Base-by-base conservation (phyloP, 2,888 invertebrate species). In the Ichneumon xanthorius region DNA sequence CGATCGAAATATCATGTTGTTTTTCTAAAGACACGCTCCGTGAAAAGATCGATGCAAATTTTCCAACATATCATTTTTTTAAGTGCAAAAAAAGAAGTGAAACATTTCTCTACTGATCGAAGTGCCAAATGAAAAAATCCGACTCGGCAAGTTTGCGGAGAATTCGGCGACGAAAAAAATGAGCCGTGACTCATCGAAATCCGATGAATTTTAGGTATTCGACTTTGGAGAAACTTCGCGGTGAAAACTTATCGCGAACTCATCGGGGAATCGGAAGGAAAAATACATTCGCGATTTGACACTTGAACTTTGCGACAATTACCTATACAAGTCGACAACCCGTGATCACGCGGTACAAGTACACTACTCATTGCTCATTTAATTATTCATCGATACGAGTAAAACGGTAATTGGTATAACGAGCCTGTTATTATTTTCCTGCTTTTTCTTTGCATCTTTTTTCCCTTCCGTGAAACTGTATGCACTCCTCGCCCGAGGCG, bases 351-450 rank as follows among this genome's bases (percentile, higher is more conserved):
- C 55, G 33, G 30, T 9, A 14, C n/a, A 37, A 53, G 16, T n/a
- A 40, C 73, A n/a, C 65, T 45, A 45, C 70, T 55, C 26, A 61
- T 40, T 58, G 16, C 26, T 50, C 55, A 30, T 40, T 67, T 50
- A 26, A 80, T 80, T 73, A 80, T 80, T 55, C 80, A 73, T 67
- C 73, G 65, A 73, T 73, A 80, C 48, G 71, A 82, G 71, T 40
- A n/a, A 77, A 82, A 70, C 77, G 68, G 63, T 77, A 82, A 82
- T 82, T 77, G 68, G 50, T 45, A 63, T 61, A 82, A 76, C 77
- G 53, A 82, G 70, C 58, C 68, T 61, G 30, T 63, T 50, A 40
- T 70, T 55, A 19, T 22, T 7, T 55, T 11, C 40, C 11, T 40
- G 9, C 40, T 19, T 55, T 55, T 55, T 55, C n/a, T 53, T 16